Base-by-base conservation (phyloP, 1,140 invertebrate genomes). In the Propsilocerus akamusi region DNA sequence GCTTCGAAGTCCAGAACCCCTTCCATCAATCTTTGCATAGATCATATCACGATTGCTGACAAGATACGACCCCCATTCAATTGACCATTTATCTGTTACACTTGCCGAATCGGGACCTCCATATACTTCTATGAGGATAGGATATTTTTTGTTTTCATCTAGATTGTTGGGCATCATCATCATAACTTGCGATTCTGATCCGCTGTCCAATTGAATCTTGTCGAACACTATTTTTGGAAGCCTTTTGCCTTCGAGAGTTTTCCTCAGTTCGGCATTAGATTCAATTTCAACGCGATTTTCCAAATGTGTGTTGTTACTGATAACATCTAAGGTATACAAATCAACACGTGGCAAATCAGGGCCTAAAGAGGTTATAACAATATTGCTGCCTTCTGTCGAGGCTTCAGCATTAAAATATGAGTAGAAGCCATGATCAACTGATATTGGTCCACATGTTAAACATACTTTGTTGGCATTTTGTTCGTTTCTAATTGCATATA, bases 61-160 rank as follows among this genome's bases (percentile, higher is more conserved):
- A 52, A 97, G 65, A 67, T 92, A 94, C 14, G 71, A 78, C 53
- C 80, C 78, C 85, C 85, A 91, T 57, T 80, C 79, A 12, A 89
- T 59, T 48, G 69, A 69, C 66, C 80, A 92, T 59, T 75, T 76
- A 51, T 86, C 77, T 6, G 72, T 72, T 5, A 94, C 86, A 53
- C 81, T 77, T 57, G 85, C 83, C 3, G 86, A 86, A 56, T 86
- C 85, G 25, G 93, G 93, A 24, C 92, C 92, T 8, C 83, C 90
- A 66, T 97, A 75, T 75, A 94, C 88, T 59, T 89, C 81, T 53
- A 90, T 77, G 1, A 94, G 66, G 69, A 93, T 74, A 0, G 93
- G 91, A 67, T 95, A 97, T 54, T 76, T 78, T 2, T 67, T 75
- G 30, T 67, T 73, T 4, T 68, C 68, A 63, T 89, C 78, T 10